phyloP scores from a whole-genome alignment of 2,888 invertebrate genomes.

The Trachelus tabidus region DNA sequence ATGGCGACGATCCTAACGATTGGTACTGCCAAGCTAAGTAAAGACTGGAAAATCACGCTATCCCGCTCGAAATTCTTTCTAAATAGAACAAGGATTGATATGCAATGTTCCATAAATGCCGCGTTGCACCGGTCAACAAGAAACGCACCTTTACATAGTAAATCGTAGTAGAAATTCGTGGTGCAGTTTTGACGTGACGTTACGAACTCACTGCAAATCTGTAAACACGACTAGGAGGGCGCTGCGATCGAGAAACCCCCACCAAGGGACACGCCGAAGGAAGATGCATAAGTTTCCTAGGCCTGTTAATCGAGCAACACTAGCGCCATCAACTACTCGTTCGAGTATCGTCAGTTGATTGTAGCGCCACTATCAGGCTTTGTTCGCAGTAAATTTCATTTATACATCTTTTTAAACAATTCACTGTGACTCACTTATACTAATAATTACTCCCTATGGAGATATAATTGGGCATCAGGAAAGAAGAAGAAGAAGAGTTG shows the following conservation, averaged over 20 bases:
- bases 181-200: constrained; percentile 64
- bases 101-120: neutral
- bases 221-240: constrained; percentile 59
- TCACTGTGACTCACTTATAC: no score
- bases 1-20: constrained; percentile 64
- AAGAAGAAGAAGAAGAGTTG: no score
- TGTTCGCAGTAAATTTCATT: neutral
- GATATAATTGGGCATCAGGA: no score
- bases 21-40: constrained; percentile 54
- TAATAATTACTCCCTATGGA: no score
- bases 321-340: neutral
- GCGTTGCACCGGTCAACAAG: constrained; percentile 7
- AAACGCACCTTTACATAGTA: constrained; percentile 64
- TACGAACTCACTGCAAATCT: constrained; percentile 62
- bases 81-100: neutral
- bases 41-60: constrained; percentile 19
- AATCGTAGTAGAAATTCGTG: constrained; percentile 58
- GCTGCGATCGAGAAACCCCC: constrained; percentile 36
- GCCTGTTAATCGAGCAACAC: neutral
- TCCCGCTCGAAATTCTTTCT: neutral
- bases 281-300: neutral
- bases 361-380: neutral
- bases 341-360: neutral
- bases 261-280: neutral
- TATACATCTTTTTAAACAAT: neutral